A percentile compares a stretch with the other conserved stretches of the same genome.
phyloP scores from a whole-genome alignment of 2,888 invertebrate species.

The Xylota sylvarum region DNA sequence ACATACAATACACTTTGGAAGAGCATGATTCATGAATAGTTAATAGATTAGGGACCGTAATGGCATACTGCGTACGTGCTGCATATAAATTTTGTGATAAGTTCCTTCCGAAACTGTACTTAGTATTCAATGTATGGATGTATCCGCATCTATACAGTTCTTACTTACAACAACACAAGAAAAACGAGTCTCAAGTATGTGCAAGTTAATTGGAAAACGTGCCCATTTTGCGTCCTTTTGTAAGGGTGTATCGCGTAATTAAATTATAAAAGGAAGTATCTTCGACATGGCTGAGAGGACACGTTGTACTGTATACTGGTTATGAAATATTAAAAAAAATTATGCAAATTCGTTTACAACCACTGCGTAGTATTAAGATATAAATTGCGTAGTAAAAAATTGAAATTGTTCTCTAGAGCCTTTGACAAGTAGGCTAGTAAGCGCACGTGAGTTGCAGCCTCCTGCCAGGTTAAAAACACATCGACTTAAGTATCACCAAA shows the following conservation, averaged over 20 bases:
- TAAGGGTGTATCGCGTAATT: conserved; percentile 28
- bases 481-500: background rate
- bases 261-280: conserved; percentile 34
- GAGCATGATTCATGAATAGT: conserved; percentile 49
- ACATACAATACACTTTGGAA: background rate
- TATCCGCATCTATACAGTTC: conserved; percentile 33
- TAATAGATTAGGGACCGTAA: conserved; percentile 51
- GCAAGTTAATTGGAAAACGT: conserved; percentile 65
- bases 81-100: conserved; percentile 48
- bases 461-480: background rate
- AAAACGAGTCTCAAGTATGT: conserved; percentile 20
- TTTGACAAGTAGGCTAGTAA: background rate
- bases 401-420: background rate
- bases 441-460: background rate
- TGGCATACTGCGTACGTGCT: conserved; percentile 41
- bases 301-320: background rate
- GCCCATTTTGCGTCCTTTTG: conserved; percentile 27
- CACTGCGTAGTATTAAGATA: background rate
- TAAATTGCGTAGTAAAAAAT: background rate
- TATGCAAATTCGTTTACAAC: background rate
- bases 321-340: background rate
- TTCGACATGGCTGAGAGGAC: background rate
- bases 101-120: conserved; percentile 33
- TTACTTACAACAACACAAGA: background rate
- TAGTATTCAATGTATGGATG: conserved; percentile 62